Base-by-base conservation (phyloP, 2,797 vertebrate genomes). In the Xenopus petersii region DNA sequence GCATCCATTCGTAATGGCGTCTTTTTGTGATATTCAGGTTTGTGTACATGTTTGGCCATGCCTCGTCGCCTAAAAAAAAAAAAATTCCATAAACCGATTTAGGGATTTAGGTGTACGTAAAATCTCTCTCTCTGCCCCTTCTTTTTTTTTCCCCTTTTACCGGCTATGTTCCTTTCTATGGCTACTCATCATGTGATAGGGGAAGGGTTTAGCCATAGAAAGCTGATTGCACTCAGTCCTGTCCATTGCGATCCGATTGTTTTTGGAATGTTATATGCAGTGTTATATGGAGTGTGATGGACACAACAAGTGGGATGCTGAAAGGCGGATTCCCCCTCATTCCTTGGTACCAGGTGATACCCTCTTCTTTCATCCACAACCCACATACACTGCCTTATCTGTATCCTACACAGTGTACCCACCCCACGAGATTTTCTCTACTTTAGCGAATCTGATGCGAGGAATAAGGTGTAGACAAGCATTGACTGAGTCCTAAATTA, bases 351-450 rank as follows among this genome's bases (percentile, higher is more conserved):
- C 12, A 71, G 75, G 68, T 71, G 70, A 66, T 55, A 46, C 26
- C 63, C 69, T 69, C 26, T 30, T 67, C 70, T 21, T 33, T 68
- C 58, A 56, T 77, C 67, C 74, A 75, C 74, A 24, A 70, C 64
- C 70, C 49, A 73, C 54, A 60, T 54, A 60, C 51, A 73, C 71
- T 77, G 75, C 75, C 75, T 73, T 73, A 67, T 77, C 36, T 26
- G 58, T 51, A 62, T 62, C 64, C 64, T 63, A 63, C 61, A 63
- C 61, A 7, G 15, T 63, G 16, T 54, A 42, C 61, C 74, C 36
- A 70, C 69, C 74, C 67, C 47, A 15, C 6, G 61, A 63, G 61
- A 63, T 15, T 15, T 63, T 63, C 49, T 66, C 67, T 75, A 75
- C 67, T 63, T 58, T 70, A 70, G 67, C 62, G 61, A 75, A 75